Percentiles rank a stretch among this genome's conserved stretches.
These are phyloP conservation scores for Pollenia griseotomentosa DNA, from an alignment of 2,888 invertebrate species.

Conservation along the genomic window DNA sequence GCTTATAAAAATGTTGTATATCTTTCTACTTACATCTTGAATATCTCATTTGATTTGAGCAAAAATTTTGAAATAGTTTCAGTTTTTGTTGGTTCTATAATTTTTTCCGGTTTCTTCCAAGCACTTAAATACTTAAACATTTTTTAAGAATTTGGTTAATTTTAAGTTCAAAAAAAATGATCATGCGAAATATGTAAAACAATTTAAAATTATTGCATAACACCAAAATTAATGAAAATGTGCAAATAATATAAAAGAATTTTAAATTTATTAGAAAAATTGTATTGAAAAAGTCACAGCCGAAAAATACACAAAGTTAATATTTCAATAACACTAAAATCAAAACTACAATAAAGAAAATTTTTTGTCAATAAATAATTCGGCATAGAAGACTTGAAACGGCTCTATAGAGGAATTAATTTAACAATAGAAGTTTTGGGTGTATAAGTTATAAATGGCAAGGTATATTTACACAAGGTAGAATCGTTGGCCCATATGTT, in stretches of 20 bases:
- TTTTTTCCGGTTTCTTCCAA: constrained; percentile 57
- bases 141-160: background rate
- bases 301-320: constrained; percentile 5
- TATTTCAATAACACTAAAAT: constrained; percentile 24
- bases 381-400: background rate
- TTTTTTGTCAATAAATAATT: background rate
- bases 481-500: too few relatives aligned
- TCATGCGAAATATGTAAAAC: background rate
- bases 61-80: constrained; percentile 71
- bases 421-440: background rate
- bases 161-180: background rate
- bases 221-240: constrained; percentile 16
- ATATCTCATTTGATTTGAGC: constrained; percentile 68
- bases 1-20: background rate
- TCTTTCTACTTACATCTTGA: constrained; percentile 71
- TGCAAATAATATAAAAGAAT: constrained; percentile 3
- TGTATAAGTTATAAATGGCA: too few relatives aligned
- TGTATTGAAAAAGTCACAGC: background rate
- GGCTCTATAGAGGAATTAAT: background rate
- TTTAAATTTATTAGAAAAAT: constrained; percentile 16
- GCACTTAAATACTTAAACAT: constrained; percentile 65
- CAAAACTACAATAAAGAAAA: constrained; percentile 14
- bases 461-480: too few relatives aligned
- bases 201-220: background rate
- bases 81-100: constrained; percentile 6